A percentile compares a stretch with the other conserved stretches of the same genome.
These are phyloP conservation scores for Penaeus japonicus DNA, from an alignment of 1,140 invertebrate species.

Conservation along the genomic window DNA sequence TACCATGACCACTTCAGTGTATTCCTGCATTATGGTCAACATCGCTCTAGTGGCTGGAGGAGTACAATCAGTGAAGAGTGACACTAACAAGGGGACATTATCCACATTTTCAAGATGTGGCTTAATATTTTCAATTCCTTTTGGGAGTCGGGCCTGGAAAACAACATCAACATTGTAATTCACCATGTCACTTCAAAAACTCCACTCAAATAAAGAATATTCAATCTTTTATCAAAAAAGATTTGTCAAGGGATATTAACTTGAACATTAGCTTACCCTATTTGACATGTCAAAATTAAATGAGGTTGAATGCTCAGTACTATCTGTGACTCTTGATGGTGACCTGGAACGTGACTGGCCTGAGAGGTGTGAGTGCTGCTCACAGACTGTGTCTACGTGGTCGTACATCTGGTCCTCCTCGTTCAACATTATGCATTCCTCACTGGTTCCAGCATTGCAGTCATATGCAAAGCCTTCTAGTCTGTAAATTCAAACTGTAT, in stretches of 20 bases:
- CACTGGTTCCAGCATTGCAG: constrained; percentile 61
- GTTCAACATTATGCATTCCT: constrained; percentile 37
- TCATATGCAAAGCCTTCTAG: constrained; percentile 58
- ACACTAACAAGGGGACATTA: constrained; percentile 95
- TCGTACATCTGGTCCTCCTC: constrained; percentile 42
- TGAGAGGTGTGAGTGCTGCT: neutral
- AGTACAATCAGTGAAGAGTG: constrained; percentile 96
- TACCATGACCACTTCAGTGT: constrained; percentile 70
- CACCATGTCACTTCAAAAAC: too few relatives aligned
- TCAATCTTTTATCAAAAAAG: neutral
- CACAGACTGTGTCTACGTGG: neutral
- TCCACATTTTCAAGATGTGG: constrained; percentile 95
- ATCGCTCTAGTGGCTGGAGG: constrained; percentile 74
- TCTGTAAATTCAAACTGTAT: neutral
- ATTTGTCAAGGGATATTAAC: neutral
- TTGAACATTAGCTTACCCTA: constrained; percentile 68
- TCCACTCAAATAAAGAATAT: too few relatives aligned
- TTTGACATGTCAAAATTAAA: constrained; percentile 89
- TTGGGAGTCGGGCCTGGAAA: constrained; percentile 82
- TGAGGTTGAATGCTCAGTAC: constrained; percentile 76
- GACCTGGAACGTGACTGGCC: constrained; percentile 6
- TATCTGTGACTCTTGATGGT: constrained; percentile 81
- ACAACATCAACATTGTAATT: neutral
- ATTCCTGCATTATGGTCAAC: constrained; percentile 71
- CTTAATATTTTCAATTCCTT: constrained; percentile 95